Conservation (phyloP, 2,888 invertebrate genomes). For the Cephalotes varians region DNA sequence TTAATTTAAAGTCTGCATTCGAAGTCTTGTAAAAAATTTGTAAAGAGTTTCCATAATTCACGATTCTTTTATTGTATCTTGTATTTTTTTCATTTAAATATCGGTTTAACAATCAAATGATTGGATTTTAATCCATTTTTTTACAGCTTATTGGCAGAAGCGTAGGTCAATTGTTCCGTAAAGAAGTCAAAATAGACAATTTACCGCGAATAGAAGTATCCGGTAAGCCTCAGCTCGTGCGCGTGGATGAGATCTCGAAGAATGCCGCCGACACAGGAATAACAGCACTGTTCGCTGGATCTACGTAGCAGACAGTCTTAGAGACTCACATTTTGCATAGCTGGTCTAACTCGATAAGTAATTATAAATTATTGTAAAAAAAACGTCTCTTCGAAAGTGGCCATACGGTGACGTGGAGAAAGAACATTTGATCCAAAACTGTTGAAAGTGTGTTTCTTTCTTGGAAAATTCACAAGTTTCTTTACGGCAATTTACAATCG, state of each 20-base stretch:
- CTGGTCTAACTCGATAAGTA: conserved; percentile 79
- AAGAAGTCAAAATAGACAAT: conserved; percentile 94
- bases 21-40: neutral
- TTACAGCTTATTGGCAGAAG: conserved; percentile 93
- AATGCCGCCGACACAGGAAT: conserved; percentile 81
- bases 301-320: conserved; percentile 83
- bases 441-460: neutral
- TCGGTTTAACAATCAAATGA: conserved; percentile 41
- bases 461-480: neutral
- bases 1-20: neutral
- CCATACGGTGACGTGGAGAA: neutral
- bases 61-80: conserved; percentile 18
- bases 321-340: conserved; percentile 73
- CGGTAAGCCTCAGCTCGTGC: conserved; percentile 79
- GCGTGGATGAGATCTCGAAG: conserved; percentile 83
- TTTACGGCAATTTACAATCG: neutral
- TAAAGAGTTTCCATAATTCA: neutral
- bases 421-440: neutral
- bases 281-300: conserved; percentile 83
- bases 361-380: conserved; percentile 79
- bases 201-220: conserved; percentile 90
- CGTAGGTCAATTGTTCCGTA: conserved; percentile 95
- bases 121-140: conserved; percentile 26
- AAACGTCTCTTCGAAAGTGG: neutral
- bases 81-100: neutral